Conservation (phyloP, 2,113 vertebrate genomes). For the Orthonyx spaldingii region DNA sequence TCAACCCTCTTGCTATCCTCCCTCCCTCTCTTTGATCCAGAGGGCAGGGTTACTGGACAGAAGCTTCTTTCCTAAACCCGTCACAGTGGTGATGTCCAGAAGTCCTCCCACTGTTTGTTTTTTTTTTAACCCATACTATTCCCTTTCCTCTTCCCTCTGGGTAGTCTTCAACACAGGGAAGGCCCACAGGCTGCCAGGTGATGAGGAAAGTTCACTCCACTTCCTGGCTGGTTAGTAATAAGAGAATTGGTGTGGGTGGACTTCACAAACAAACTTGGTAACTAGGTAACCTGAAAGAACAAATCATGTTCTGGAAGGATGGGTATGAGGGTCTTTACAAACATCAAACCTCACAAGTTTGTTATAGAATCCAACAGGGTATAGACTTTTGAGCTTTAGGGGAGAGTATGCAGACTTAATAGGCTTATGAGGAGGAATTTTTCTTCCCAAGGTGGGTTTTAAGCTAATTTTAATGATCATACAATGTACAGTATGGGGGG, state of each 20-base stretch:
- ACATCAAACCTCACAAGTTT: background rate
- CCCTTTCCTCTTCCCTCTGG: background rate
- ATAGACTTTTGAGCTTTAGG: background rate
- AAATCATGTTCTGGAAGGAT: background rate
- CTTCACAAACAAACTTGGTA: background rate
- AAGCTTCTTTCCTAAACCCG: background rate
- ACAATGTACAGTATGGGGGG: no score
- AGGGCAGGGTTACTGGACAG: background rate
- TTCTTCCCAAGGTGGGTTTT: background rate
- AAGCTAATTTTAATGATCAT: background rate
- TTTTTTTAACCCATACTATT: background rate
- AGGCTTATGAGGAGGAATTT: background rate
- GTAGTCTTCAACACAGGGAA: background rate
- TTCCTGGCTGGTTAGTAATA: background rate
- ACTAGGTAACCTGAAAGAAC: background rate
- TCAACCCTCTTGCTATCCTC: background rate
- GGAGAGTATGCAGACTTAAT: background rate
- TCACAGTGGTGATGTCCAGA: background rate
- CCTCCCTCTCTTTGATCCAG: background rate
- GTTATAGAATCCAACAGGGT: background rate
- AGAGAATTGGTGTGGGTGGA: background rate
- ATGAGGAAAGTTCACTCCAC: accelerated
- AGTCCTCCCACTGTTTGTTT: accelerated
- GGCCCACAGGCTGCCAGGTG: background rate
- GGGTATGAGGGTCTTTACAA: background rate